A percentile compares a stretch with the other conserved stretches of the same genome.
Evolutionary conservation across 2,888 invertebrate species (phyloP).

Genomic region (Phengaris arion): DNA sequence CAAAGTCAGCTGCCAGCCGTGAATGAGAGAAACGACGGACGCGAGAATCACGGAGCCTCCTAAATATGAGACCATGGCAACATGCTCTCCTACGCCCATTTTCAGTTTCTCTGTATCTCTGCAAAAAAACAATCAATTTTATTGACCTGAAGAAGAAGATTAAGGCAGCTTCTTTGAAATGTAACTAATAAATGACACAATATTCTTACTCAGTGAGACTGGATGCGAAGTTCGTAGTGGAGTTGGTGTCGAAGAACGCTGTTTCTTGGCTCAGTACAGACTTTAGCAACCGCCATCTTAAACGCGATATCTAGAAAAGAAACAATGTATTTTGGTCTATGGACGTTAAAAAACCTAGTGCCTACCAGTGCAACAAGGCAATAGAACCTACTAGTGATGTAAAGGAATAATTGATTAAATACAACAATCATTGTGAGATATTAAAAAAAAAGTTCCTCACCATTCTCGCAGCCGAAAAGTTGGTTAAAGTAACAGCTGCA

Average conservation of each 20-base stretch:
- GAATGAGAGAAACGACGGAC: conserved; percentile 83
- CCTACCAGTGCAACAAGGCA: too few relatives aligned
- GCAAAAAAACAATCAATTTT: conserved; percentile 34
- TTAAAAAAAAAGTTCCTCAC: conserved; percentile 41
- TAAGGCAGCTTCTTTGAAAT: background rate
- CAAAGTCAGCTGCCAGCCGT: conserved; percentile 91
- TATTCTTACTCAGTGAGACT: conserved; percentile 84
- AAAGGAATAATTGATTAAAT: too few relatives aligned
- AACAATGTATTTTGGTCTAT: background rate
- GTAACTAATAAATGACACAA: background rate
- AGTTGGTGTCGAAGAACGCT: conserved; percentile 85
- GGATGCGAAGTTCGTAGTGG: conserved; percentile 83
- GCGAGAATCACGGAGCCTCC: conserved; percentile 84
- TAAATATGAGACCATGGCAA: conserved; percentile 85
- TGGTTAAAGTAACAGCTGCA: conserved; percentile 74
- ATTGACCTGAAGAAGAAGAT: background rate
- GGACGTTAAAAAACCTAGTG: too few relatives aligned
- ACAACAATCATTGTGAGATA: too few relatives aligned
- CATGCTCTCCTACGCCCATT: conserved; percentile 90
- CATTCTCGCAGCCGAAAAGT: conserved; percentile 76
- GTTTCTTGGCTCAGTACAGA: conserved; percentile 85
- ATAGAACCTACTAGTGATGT: too few relatives aligned
- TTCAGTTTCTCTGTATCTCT: conserved; percentile 88
- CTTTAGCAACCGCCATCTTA: conserved; percentile 81
- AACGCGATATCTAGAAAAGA: conserved; percentile 70